Base-by-base conservation (phyloP, 2,113 vertebrate genomes). In the Potamarius usumacintae region DNA sequence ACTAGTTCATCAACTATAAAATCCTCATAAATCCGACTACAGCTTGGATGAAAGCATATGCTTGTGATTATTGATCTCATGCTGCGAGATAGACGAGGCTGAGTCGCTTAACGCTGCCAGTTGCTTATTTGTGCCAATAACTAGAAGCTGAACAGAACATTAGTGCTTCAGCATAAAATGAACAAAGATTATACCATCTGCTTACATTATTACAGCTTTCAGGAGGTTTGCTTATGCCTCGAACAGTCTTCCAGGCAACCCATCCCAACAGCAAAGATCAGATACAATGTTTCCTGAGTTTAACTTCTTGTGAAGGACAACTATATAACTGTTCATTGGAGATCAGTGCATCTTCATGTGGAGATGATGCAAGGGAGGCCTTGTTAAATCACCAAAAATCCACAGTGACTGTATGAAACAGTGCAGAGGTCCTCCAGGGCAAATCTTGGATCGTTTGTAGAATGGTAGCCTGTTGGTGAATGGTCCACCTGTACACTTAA, bases 151-250 rank as follows among this genome's bases (percentile, higher is more conserved):
- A 14, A 17, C 77, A 34, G 69, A 6, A 30, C 55, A 42, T 76
- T 82, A 89, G 22, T 50, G 67, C 18, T 74, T 74, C 57, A 55
- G 53, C 77, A 79, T 74, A 55, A 76, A 62, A 85, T 34, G 18
- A 89, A 42, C n/a, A 48, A 50, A 60, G 84, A 5, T 57, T 63
- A 42, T 50, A 27, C 77, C 76, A 85, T 72, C 88, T 85, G 82
- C 34, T 5, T 79, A 30, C 48, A 55, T 25, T 17, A 15, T 55
- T 50, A n/a, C 22, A 77, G 74, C 74, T n/a, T 55, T 42, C 1
- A 83, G 72, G 50, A 42, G 50, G 22, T 69, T 27, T 87, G 18
- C 27, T 63, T 57, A 0, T 53, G 27, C 25, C 63, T 81, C 27
- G 11, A 53, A 76, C 7, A 84, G 74, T 80, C n/a, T n/a, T 27